phyloP scores from a whole-genome alignment of 64 coral and sea anemone genomes.

The Porites australiensis region DNA sequence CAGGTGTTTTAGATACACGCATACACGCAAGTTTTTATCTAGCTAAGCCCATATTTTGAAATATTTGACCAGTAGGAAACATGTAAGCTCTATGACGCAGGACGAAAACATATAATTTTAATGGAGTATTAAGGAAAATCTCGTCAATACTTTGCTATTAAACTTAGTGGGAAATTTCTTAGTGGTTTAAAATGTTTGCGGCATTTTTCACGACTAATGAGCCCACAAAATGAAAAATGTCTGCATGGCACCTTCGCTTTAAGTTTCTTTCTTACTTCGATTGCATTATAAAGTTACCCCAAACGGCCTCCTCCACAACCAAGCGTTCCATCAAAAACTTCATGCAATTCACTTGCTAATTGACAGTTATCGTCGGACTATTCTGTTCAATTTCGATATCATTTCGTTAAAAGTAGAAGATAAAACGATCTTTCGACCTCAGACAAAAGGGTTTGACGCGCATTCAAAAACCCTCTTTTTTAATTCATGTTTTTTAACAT shows the following conservation, averaged over 20 bases:
- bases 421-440: slow-evolving; percentile 29
- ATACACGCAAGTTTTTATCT: slow-evolving; percentile 28
- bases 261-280: background rate
- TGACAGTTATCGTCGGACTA: slow-evolving; percentile 5
- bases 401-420: slow-evolving; percentile 22
- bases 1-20: slow-evolving; percentile 20
- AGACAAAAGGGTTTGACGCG: background rate
- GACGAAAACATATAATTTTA: background rate
- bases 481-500: too few relatives aligned
- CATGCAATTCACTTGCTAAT: background rate
- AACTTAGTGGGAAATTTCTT: slow-evolving; percentile 28
- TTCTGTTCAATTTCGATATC: background rate
- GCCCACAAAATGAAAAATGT: slow-evolving; percentile 27
- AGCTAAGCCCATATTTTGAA: background rate
- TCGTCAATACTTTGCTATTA: background rate
- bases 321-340: background rate
- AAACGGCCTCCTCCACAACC: background rate
- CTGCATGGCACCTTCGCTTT: background rate
- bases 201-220: slow-evolving; percentile 8
- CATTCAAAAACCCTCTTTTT: background rate
- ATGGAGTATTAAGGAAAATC: background rate
- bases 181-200: slow-evolving; percentile 27
- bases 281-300: background rate
- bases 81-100: background rate
- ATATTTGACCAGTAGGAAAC: slow-evolving; percentile 14